Conservation (phyloP, 2,888 invertebrate genomes). For the Cistogaster globosa region DNA sequence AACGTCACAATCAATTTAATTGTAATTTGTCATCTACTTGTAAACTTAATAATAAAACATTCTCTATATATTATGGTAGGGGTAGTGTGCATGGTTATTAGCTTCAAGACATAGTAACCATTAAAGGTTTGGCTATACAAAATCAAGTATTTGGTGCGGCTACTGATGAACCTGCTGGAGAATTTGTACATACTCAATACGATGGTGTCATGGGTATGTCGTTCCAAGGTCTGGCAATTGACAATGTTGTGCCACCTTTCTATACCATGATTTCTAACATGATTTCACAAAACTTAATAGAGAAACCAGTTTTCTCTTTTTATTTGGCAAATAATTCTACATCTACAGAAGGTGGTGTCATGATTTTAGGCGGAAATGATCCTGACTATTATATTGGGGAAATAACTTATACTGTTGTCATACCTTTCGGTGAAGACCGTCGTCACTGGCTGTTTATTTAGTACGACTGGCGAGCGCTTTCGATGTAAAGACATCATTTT, state of each 20-base stretch:
- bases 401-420: slow-evolving; percentile 86
- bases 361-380: slow-evolving; percentile 96
- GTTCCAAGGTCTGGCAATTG: slow-evolving; percentile 91
- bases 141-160: slow-evolving; percentile 97
- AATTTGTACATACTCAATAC: slow-evolving; percentile 98
- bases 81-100: slow-evolving; percentile 97
- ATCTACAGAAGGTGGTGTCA: slow-evolving; percentile 90
- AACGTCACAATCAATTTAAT: slow-evolving; percentile 98
- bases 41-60: slow-evolving; percentile 92
- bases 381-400: slow-evolving; percentile 89
- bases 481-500: no score
- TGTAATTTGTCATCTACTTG: slow-evolving; percentile 92
- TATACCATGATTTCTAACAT: slow-evolving; percentile 95
- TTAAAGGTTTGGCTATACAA: slow-evolving; percentile 87
- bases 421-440: no score
- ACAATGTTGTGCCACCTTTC: slow-evolving; percentile 94
- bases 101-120: slow-evolving; percentile 91
- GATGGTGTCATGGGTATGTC: slow-evolving; percentile 98
- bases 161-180: slow-evolving; percentile 93
- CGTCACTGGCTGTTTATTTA: no score
- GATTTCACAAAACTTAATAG: slow-evolving; percentile 89
- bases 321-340: slow-evolving; percentile 91
- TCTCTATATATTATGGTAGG: slow-evolving; percentile 96
- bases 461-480: no score
- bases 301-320: slow-evolving; percentile 93